These are phyloP conservation scores for Volucella inflata DNA, from an alignment of 2,888 invertebrate species.

Conservation along the genomic window DNA sequence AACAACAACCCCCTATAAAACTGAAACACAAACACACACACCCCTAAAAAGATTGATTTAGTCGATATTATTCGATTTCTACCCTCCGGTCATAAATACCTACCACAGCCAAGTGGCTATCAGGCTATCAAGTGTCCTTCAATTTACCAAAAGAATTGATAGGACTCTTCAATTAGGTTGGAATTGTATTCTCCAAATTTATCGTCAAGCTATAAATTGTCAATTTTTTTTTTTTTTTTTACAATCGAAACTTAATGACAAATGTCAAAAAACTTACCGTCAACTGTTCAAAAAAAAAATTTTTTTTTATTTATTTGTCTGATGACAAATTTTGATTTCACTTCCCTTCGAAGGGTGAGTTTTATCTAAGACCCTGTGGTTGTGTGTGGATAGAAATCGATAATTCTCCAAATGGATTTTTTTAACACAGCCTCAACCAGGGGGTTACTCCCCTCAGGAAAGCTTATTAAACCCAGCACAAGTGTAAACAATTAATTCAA, in stretches of 20 bases:
- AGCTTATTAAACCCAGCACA: conserved; percentile 46
- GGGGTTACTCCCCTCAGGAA: background rate
- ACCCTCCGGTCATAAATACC: conserved; percentile 4
- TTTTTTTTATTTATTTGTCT: background rate
- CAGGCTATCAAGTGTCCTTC: conserved; percentile 43
- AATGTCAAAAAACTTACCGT: conserved; percentile 28
- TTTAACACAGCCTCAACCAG: background rate
- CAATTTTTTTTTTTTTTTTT: conserved; percentile 6
- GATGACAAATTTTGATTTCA: conserved; percentile 10
- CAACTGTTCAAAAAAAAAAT: too few relatives aligned
- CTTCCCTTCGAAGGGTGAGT: background rate
- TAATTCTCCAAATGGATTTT: conserved; percentile 13
- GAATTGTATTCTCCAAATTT: conserved; percentile 49
- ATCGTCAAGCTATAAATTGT: conserved; percentile 41
- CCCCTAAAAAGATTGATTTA: conserved; percentile 20
- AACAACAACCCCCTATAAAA: background rate
- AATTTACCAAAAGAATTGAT: conserved; percentile 28
- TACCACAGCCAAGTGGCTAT: background rate
- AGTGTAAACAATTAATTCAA: conserved; percentile 65
- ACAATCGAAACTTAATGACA: conserved; percentile 39
- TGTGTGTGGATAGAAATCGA: conserved; percentile 23
- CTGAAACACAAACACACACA: conserved; percentile 5
- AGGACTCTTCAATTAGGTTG: conserved; percentile 35
- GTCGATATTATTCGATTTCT: conserved; percentile 16
- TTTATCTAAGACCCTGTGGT: conserved; percentile 7